These are phyloP conservation scores for Pristionchus entomophagus DNA, from an alignment of 2,888 invertebrate species.

Conservation along the genomic window DNA sequence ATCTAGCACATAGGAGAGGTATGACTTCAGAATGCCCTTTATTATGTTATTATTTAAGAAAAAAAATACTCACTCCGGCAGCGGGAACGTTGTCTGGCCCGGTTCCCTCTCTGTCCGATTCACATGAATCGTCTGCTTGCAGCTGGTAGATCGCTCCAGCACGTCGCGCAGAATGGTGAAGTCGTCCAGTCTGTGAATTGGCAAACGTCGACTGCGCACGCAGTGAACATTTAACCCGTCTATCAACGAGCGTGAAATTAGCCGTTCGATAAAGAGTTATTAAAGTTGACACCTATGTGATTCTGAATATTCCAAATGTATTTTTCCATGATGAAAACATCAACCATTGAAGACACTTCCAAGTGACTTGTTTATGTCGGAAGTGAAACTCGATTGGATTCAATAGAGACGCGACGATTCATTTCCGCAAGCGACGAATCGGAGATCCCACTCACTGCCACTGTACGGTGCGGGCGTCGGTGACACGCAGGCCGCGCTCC, in stretches of 20 bases:
- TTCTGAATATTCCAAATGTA: too few relatives aligned
- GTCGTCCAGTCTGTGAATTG: conserved; percentile 41
- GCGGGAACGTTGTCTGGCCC: not conserved
- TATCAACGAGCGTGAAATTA: too few relatives aligned
- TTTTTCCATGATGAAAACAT: too few relatives aligned
- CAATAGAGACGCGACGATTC: not conserved
- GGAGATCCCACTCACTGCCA: conserved; percentile 26
- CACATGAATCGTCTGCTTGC: conserved; percentile 37
- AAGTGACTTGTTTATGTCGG: too few relatives aligned
- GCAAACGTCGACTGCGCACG: not conserved
- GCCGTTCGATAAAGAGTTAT: too few relatives aligned
- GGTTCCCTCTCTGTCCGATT: not conserved
- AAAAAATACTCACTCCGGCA: conserved; percentile 21
- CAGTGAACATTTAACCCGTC: too few relatives aligned
- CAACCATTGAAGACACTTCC: too few relatives aligned
- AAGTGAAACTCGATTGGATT: too few relatives aligned
- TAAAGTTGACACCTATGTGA: too few relatives aligned
- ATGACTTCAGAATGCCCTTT: not conserved
- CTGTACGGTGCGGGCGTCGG: conserved; percentile 42
- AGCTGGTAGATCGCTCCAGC: not conserved
- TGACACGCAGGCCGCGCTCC: conserved; percentile 25
- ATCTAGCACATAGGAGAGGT: too few relatives aligned
- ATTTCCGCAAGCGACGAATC: conserved; percentile 10
- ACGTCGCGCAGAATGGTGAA: conserved; percentile 29
- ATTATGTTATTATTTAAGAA: too few relatives aligned